Evolutionary conservation across 2,797 vertebrate species (phyloP).

Genomic region (Martes flavigula): DNA sequence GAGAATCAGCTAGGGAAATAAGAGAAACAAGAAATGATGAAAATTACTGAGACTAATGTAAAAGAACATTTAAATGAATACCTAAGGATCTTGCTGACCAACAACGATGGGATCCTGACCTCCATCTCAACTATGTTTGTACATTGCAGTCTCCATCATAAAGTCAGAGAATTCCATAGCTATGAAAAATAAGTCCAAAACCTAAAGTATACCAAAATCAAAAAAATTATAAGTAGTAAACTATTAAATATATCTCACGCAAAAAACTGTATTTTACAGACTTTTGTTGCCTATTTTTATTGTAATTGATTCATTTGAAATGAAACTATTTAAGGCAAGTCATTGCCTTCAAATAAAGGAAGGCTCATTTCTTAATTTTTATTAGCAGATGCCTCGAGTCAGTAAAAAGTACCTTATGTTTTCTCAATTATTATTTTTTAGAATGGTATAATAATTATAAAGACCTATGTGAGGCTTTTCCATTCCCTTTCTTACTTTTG

Average conservation of each 20-base stretch:
- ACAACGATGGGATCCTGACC: not conserved
- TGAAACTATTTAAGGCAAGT: not conserved
- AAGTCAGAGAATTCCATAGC: not conserved
- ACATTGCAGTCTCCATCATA: not conserved
- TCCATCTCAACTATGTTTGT: conserved; percentile 15
- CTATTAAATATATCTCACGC: not conserved
- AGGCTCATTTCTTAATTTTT: not conserved
- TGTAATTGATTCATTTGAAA: not conserved
- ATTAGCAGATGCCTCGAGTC: not conserved
- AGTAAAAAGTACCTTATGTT: not conserved
- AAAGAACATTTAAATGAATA: conserved; percentile 12
- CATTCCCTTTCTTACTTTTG: not conserved
- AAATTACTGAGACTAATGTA: not conserved
- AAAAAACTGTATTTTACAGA: not conserved
- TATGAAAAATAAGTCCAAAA: not conserved
- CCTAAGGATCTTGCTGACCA: not conserved
- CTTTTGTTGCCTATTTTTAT: not conserved
- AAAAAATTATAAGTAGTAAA: not conserved
- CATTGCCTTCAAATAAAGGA: not conserved
- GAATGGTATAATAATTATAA: not conserved
- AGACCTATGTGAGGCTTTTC: not conserved
- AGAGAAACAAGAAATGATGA: conserved; percentile 31
- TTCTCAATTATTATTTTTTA: not conserved
- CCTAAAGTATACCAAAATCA: not conserved
- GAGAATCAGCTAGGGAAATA: not conserved